Base-by-base conservation (phyloP, 1,140 invertebrate genomes). In the Diorhabda elongata region DNA sequence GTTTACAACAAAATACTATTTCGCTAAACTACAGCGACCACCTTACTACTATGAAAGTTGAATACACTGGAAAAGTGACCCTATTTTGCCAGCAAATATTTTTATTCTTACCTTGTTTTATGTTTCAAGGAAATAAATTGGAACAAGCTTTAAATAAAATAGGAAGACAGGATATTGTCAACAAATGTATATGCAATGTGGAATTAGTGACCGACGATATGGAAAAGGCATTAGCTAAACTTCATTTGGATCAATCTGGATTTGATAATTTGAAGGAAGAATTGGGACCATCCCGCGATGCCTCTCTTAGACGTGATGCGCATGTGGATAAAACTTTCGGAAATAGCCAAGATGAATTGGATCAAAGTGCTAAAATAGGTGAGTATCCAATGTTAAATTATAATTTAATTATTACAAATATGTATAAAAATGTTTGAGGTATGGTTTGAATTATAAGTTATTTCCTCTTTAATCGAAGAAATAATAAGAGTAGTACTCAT, bases 171-270 rank as follows among this genome's bases (percentile, higher is more conserved):
- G 92, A 95, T 80, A 91, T 94, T 62, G 89, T 94, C 3, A 87
- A 88, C 66, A 89, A 90, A 75, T 94, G 92, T 79, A 92, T 95
- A 76, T 90, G 89, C 74, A 92, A 93, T 77, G 85, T 94, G 3
- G 90, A 92, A 77, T 80, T 89, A 44, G 89, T 93, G 0, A 92
- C 91, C 2, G 90, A 94, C 81, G 89, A 92, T 74, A 86, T 91
- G 61, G 93, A 95, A 77, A 88, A 88, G 80, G 90, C 89, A 43
- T 85, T 92, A 26, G 91, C 92, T 4, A 90, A 90, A 80, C 87
- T 89, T 52, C 86, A 89, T 74, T 83, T 92, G 63, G 90, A 92
- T 81, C 90, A 92, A 75, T 89, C 90, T 77, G 90, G 89, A 71
- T 92, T 92, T 81, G 90, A 92, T 78, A 86, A 85, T 61, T 82